phyloP scores from a whole-genome alignment of 1,140 invertebrate species.

The Lanistes nyassanus region DNA sequence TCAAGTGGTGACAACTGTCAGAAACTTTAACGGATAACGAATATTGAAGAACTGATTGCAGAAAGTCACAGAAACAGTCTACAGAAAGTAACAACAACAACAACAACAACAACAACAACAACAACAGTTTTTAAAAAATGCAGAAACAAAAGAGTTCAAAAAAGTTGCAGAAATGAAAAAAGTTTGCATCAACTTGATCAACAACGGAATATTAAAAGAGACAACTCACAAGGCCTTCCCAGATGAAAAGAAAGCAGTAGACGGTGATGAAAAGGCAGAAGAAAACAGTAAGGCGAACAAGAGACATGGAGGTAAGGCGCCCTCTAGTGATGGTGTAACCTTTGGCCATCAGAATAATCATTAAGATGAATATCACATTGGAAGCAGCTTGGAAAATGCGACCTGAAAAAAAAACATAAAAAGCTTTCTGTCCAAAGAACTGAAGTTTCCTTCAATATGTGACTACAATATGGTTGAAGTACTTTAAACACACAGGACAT shows the following conservation, averaged over 20 bases:
- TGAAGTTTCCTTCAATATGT: background rate
- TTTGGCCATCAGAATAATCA: conserved; percentile 86
- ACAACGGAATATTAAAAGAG: background rate
- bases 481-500: no score
- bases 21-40: no score
- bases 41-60: no score
- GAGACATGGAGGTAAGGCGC: conserved; percentile 55
- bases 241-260: conserved; percentile 80
- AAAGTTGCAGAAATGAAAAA: background rate
- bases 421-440: background rate
- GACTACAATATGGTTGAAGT: no score
- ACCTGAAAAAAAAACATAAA: conserved; percentile 69
- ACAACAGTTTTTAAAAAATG: background rate
- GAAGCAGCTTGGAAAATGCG: conserved; percentile 78
- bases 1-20: no score
- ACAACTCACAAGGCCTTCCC: conserved; percentile 67
- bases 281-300: conserved; percentile 81
- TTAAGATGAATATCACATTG: conserved; percentile 76
- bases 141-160: background rate
- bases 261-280: conserved; percentile 78
- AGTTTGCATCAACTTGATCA: background rate
- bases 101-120: conserved; percentile 7
- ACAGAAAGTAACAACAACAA: background rate
- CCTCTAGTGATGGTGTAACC: conserved; percentile 91
- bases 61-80: no score